A percentile compares a stretch with the other conserved stretches of the same genome.
These are phyloP conservation scores for Gambusia holbrooki DNA, from an alignment of 2,113 vertebrate genomes.

Conservation along the genomic window DNA sequence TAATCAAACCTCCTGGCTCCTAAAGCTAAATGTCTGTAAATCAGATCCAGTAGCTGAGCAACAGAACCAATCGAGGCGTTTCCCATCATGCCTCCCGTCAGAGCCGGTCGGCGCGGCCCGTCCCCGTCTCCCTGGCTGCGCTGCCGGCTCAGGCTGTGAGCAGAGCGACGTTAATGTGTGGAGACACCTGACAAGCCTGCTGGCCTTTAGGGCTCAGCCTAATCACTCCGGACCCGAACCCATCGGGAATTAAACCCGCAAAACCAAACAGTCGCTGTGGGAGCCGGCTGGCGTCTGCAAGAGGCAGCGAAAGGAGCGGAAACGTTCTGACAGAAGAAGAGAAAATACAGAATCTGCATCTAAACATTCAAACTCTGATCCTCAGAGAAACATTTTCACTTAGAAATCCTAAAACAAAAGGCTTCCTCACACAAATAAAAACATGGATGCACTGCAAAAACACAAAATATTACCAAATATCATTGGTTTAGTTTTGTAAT, in stretches of 20 bases:
- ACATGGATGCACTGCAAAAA: background rate
- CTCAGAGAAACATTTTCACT: background rate
- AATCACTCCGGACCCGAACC: constrained; percentile 76
- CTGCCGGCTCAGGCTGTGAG: constrained; percentile 72
- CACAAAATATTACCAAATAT: too few species aligned
- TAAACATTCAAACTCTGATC: background rate
- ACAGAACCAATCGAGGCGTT: constrained; percentile 2
- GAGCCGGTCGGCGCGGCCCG: constrained; percentile 20
- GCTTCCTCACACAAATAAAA: constrained; percentile 7
- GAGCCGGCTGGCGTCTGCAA: constrained; percentile 72
- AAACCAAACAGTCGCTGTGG: constrained; percentile 79
- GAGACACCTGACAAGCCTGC: constrained; percentile 77
- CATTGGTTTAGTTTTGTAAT: too few species aligned
- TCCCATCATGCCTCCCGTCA: constrained; percentile 13
- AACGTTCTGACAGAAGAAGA: constrained; percentile 4
- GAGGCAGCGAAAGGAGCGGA: constrained; percentile 28
- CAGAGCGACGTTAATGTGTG: constrained; percentile 70
- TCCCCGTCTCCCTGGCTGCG: constrained; percentile 51
- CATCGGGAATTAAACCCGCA: constrained; percentile 73
- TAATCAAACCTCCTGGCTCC: background rate
- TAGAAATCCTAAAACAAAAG: constrained; percentile 13
- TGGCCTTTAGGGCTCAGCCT: constrained; percentile 72
- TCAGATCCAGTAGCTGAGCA: constrained; percentile 9
- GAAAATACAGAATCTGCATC: background rate
- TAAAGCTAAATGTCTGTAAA: constrained; percentile 4